These are phyloP conservation scores for Maconellicoccus hirsutus DNA, from an alignment of 1,140 invertebrate genomes.

Conservation along the genomic window DNA sequence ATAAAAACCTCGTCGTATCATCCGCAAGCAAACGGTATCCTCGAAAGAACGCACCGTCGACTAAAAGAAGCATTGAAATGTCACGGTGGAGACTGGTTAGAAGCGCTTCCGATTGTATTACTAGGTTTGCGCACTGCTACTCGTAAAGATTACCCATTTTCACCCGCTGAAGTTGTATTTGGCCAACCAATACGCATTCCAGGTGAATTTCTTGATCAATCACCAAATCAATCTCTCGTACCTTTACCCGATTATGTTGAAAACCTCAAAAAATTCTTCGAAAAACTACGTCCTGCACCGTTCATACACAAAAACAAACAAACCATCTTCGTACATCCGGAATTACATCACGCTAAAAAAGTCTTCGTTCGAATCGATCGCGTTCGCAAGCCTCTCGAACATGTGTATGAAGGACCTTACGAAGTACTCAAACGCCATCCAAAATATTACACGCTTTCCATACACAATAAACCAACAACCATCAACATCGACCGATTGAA, in stretches of 20 bases:
- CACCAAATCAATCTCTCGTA: too few species aligned
- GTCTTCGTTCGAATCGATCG: conserved; percentile 13
- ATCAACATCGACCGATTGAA: neutral
- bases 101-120: neutral
- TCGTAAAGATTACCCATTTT: neutral
- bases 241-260: too few species aligned
- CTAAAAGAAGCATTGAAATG: conserved; percentile 31
- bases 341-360: neutral
- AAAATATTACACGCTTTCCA: neutral
- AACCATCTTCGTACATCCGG: neutral
- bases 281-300: too few species aligned
- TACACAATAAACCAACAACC: neutral
- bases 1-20: conserved; percentile 11
- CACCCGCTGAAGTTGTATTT: conserved; percentile 23
- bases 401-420: neutral
- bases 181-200: conserved; percentile 20
- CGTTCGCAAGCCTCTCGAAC: neutral
- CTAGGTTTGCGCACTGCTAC: neutral
- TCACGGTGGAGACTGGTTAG: conserved; percentile 24
- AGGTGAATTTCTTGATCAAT: conserved; percentile 18
- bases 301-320: neutral
- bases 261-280: too few species aligned
- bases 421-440: neutral
- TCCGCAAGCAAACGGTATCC: conserved; percentile 32
- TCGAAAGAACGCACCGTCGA: conserved; percentile 32